A percentile compares a stretch with the other conserved stretches of the same genome.
Evolutionary conservation across 2,797 vertebrate genomes (phyloP).

Genomic region (Sebastes kiyomatsui): DNA sequence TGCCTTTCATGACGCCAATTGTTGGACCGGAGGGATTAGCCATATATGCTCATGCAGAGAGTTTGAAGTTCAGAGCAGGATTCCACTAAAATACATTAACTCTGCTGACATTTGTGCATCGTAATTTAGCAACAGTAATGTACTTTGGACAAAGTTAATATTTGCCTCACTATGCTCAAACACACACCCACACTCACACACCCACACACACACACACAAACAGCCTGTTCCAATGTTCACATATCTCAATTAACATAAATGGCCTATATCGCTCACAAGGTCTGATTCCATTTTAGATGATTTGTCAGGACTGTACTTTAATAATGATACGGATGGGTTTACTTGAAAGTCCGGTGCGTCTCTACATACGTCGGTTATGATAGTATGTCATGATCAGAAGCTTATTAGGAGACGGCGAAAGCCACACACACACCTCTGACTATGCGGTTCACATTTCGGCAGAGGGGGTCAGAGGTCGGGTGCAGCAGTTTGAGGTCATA

Average conservation of each 20-base stretch:
- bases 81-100: conserved; percentile 4
- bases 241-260: not conserved
- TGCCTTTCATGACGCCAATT: not conserved
- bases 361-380: too few relatives aligned
- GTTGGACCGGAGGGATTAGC: not conserved
- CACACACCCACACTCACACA: conserved; percentile 33
- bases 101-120: conserved; percentile 32
- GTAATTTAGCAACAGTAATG: conserved; percentile 37
- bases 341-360: too few relatives aligned
- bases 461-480: conserved; percentile 6
- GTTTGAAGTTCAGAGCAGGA: conserved; percentile 36
- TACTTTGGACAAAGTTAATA: conserved; percentile 79
- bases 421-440: too few relatives aligned
- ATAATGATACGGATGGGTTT: too few relatives aligned
- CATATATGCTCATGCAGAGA: not conserved
- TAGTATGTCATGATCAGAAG: too few relatives aligned
- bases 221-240: conserved; percentile 29
- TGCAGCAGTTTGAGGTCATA: not conserved
- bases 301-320: too few relatives aligned
- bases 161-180: conserved; percentile 63
- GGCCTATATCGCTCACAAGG: not conserved
- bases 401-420: too few relatives aligned
- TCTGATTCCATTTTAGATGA: too few relatives aligned
- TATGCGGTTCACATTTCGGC: not conserved
- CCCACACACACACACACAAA: not conserved